Evolutionary conservation across 2,113 vertebrate genomes (phyloP), one percentile per base, ranked within the genome.

Genomic region (Brachionichthys hirsutus): DNA sequence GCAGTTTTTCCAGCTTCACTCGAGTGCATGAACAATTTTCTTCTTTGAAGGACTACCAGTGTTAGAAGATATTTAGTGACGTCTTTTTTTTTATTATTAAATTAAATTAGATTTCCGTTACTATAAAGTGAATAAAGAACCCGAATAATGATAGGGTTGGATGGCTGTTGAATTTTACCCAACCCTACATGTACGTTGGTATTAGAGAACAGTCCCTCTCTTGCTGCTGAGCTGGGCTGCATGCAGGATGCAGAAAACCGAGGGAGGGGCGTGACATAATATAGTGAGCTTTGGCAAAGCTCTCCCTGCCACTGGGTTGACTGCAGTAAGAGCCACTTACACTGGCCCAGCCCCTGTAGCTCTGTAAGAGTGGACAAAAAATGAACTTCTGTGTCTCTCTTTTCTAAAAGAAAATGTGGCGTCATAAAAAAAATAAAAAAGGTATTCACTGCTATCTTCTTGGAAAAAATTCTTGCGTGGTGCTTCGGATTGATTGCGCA

Each of bases 261-360:
- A 17, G 45, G 19, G 18, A 46, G 52, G 61, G 59, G 34, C 43
- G 34, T 70, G 57, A 53, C 59, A 64, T 65, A 76, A 70, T 67
- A 57, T 46, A 76, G 62, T 47, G 59, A 71, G 65, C 69, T 75
- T 45, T 67, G 73, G 73, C 53, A 52, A 60, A 52, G 60, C 47
- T 66, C 67, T 56, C 66, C 18, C 61, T 60, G 65, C 68, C 71
- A 54, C 45, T 62, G 58, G 42, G 78, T 50, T 65, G 67, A 82
- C 77, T 73, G 71, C 80, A 76, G 77, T 62, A 62, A 66, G 56
- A 80, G 54, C 48, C 68, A 70, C 67, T 70, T 53, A 51, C 1
- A 17, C 47, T 57, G 64, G 62, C 61, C 57, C 67, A 67, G 45
- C 20, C 12, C 22, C 40, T 10, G 14, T 17, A 58, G 47, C 42